Evolutionary conservation across 2,113 vertebrate species (phyloP).

Genomic region (Chlamydotis undulata): DNA sequence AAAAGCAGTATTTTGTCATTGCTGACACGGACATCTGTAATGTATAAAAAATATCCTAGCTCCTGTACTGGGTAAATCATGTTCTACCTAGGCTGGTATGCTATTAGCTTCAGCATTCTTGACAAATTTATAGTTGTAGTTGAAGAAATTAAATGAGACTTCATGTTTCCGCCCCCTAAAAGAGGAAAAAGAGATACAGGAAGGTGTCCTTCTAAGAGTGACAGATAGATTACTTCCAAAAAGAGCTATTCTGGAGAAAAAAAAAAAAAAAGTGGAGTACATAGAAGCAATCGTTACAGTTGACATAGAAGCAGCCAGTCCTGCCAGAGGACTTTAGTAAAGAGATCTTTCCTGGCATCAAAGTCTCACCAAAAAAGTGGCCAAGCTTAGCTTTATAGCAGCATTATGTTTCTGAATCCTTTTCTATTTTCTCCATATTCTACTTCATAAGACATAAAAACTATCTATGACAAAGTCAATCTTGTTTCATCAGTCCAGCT

Average conservation of each 20-base stretch:
- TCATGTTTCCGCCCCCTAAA: neutral
- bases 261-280: neutral
- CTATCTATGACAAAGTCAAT: neutral
- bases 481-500: neutral
- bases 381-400: neutral
- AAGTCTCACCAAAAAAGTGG: neutral
- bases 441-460: neutral
- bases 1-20: neutral
- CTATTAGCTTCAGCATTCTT: neutral
- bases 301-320: neutral
- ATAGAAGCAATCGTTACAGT: neutral
- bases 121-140: neutral
- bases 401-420: neutral
- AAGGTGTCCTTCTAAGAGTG: neutral
- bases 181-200: neutral
- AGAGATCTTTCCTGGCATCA: neutral
- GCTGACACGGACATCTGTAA: neutral
- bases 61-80: neutral
- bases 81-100: neutral
- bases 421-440: neutral
- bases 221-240: neutral
- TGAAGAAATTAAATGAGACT: neutral
- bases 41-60: neutral
- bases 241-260: neutral
- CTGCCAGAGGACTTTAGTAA: neutral